Base-by-base conservation (phyloP, 2,797 vertebrate genomes). In the Siniperca obscura region DNA sequence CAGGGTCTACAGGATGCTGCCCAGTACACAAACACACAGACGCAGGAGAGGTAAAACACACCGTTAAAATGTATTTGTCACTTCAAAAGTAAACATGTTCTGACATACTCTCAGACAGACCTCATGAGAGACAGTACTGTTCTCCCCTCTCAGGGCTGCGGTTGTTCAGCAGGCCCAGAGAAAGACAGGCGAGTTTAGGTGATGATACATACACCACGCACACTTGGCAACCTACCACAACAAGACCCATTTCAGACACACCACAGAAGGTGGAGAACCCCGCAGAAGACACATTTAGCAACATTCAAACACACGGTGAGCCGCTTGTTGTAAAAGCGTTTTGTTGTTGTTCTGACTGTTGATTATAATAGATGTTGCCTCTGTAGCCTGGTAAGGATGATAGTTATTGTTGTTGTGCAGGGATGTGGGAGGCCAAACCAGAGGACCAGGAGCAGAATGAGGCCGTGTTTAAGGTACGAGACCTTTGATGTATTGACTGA, bases 1-100 rank as follows among this genome's bases (percentile, higher is more conserved):
- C 89, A 90, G 95, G 67, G 96, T 96, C 44, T 96, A 96, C 86
- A 93, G 90, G 85, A 94, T 96, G 87, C 91, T 96, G 52, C 96
- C 96, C 21, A 88, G 83, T 73, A 85, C 82, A 3, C 91, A 93
- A 50, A 77, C 85, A 27, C 87, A 82, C 60, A 87, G 77, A n/a
- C 84, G 92, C n/a, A 90, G 76, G 68, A 93, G 86, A 91, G 91
- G 94, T 94, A 30, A 78, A 44, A 59, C 3, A 4, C 0, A 11
- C 10, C 13, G 1, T 19, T 2, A 10, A 34, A 56, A 42, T 36
- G 38, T 1, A 16, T 59, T 17, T 34, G 3, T 2, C 25, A 4
- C 16, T 22, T 30, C 11, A 57, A 5, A 17, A 14, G 27, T 19
- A 6, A 64, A 30, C 3, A 36, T 2, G 40, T 40, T 30, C 25